These are phyloP conservation scores for Stenchaetothrips biformis DNA, from an alignment of 2,888 invertebrate species.

Conservation along the genomic window DNA sequence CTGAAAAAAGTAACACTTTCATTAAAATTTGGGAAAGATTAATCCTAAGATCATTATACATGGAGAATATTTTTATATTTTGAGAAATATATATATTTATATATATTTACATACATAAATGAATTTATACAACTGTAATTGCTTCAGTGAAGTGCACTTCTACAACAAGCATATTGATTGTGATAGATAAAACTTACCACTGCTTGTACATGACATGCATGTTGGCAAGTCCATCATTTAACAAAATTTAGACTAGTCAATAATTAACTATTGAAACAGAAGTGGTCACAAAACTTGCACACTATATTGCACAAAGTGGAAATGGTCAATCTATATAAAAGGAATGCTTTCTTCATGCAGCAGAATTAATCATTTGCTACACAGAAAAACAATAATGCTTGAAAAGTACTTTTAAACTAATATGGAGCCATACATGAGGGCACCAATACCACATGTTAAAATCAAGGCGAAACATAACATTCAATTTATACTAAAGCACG, in stretches of 20 bases:
- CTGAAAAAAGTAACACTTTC: conserved; percentile 3
- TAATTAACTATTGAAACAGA: neutral
- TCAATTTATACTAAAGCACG: neutral
- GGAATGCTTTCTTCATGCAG: neutral
- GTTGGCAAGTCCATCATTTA: neutral
- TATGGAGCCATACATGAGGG: neutral
- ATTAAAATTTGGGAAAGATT: conserved; percentile 11
- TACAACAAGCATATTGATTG: neutral
- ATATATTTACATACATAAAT: neutral
- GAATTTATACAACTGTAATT: neutral
- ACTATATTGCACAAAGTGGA: neutral
- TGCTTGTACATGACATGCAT: neutral
- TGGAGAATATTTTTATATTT: neutral
- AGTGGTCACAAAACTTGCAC: neutral
- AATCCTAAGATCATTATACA: neutral
- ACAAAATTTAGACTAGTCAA: neutral
- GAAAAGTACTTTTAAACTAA: neutral
- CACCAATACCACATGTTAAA: neutral
- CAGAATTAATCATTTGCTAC: neutral
- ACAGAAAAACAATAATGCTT: neutral
- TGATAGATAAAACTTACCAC: neutral
- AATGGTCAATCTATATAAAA: neutral
- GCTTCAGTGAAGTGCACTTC: neutral
- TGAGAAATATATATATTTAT: neutral
- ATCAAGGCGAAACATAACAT: neutral